phyloP scores from a whole-genome alignment of 2,888 invertebrate species.

The Crematogaster levior region DNA sequence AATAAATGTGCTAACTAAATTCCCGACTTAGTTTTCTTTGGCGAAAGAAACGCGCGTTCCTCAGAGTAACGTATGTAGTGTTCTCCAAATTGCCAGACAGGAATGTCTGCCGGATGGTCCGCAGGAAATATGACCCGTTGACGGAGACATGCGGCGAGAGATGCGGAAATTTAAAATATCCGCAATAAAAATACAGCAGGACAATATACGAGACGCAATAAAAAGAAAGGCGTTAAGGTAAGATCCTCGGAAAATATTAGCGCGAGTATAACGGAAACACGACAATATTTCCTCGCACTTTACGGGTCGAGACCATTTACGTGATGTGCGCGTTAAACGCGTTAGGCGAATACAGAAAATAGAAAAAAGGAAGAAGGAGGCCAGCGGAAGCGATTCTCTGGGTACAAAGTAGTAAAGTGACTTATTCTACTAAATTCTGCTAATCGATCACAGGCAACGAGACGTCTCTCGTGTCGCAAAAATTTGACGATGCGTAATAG shows the following conservation, averaged over 20 bases:
- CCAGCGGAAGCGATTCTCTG: not conserved
- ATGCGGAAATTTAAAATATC: slow-evolving; percentile 13
- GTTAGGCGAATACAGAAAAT: not conserved
- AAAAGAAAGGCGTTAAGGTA: not conserved
- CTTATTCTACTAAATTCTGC: not conserved
- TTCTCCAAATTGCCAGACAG: not conserved
- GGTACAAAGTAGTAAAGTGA: not conserved
- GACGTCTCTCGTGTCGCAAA: not conserved
- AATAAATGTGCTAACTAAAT: not conserved
- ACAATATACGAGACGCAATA: not conserved
- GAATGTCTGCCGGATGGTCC: not conserved
- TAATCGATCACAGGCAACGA: not conserved
- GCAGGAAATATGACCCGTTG: not conserved
- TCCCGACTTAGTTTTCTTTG: not conserved
- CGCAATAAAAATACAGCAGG: not conserved
- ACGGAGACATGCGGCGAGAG: not conserved
- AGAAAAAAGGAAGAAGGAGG: not conserved
- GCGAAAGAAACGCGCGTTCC: not conserved
- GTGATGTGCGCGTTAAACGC: not conserved
- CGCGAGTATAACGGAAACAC: not conserved
- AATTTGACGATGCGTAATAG: not conserved
- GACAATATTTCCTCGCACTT: not conserved
- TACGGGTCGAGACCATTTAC: not conserved
- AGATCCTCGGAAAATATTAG: not conserved
- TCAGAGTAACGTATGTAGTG: no score